Evolutionary conservation across 2,113 vertebrate genomes (phyloP), one percentile per base, ranked within the genome.

Genomic region (Dissostichus mawsoni): DNA sequence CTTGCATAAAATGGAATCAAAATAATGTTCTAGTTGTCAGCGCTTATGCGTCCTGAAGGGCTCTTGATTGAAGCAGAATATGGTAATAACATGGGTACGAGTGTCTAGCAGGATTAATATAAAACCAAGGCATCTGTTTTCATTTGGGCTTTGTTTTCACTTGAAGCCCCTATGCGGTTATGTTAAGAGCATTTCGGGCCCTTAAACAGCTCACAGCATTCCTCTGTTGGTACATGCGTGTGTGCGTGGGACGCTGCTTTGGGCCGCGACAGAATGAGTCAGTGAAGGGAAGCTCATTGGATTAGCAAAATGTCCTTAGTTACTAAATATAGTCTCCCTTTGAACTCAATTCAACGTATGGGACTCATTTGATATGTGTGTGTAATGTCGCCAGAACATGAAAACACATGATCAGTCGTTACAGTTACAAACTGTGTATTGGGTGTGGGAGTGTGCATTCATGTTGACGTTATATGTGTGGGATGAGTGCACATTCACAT

Each of bases 71-170:
- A 76, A 80, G 72, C 20, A 6, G 58, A 87, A 81, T 78, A 68
- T 55, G 66, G 41, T 48, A 79, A 76, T 67, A 76, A 83, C 64
- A 84, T 14, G 55, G 66, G 25, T 64, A 72, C 56, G 11, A 84
- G 25, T 64, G 83, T 90, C 76, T 81, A 5, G 52, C 0, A 47
- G 72, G 87, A 72, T 82, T 68, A 81, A 88, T 64, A 80, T 77
- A 57, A 88, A 89, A 78, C 69, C 83, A 61, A 78, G 61, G 78
- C 89, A 87, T 92, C 81, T 93, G 93, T 86, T 91, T 93, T 83
- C 82, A 81, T 87, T 91, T 64, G 85, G 85, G 76, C 57, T 80
- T 84, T 88, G 87, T 87, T 83, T 84, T 78, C 76, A 55, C 62
- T 41, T 83, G 72, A 86, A 82, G 69, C 80, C 78, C 67, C 80